phyloP scores from a whole-genome alignment of 92 coral and sea anemone species.

The Epizoanthus fatuus region DNA sequence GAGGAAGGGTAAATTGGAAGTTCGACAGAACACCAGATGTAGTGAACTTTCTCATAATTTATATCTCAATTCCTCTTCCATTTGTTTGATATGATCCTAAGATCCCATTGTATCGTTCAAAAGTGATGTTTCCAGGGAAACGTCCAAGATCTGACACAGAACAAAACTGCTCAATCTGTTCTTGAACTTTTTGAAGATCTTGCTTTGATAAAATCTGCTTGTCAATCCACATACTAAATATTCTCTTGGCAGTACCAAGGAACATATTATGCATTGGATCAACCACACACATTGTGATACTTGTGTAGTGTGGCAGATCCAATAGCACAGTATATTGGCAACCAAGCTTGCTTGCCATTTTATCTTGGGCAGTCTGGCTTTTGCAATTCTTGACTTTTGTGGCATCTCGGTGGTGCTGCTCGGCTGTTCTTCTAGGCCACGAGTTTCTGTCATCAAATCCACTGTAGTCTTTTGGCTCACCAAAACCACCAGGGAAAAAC shows the following conservation, averaged over 20 bases:
- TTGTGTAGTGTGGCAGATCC: slow-evolving; percentile 11
- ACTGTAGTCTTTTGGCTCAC: slow-evolving; percentile 52
- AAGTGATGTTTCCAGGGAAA: slow-evolving; percentile 15
- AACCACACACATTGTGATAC: slow-evolving; percentile 35
- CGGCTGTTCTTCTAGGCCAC: slow-evolving; percentile 58
- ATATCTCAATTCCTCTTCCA: slow-evolving; percentile 7
- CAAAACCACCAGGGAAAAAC: slow-evolving; percentile 72
- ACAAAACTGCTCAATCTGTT: slow-evolving; percentile 5
- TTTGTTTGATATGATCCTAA: slow-evolving; percentile 25
- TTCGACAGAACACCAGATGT: slow-evolving; percentile 22
- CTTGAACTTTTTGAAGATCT: slow-evolving; percentile 40
- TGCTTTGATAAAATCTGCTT: slow-evolving; percentile 39
- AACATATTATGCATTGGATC: slow-evolving; percentile 77
- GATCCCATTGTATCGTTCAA: neutral
- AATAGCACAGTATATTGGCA: slow-evolving; percentile 30
- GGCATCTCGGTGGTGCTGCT: slow-evolving; percentile 55
- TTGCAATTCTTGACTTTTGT: slow-evolving; percentile 41
- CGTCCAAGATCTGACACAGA: slow-evolving; percentile 32
- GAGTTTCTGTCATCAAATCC: slow-evolving; percentile 60
- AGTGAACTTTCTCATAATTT: slow-evolving; percentile 34
- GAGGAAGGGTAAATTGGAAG: slow-evolving; percentile 26
- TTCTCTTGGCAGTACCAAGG: slow-evolving; percentile 68
- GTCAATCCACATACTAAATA: slow-evolving; percentile 60
- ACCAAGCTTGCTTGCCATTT: slow-evolving; percentile 49
- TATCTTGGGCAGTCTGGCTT: slow-evolving; percentile 27